These are phyloP conservation scores for Morpho deidamia DNA, from an alignment of 2,888 invertebrate genomes.

Conservation along the genomic window DNA sequence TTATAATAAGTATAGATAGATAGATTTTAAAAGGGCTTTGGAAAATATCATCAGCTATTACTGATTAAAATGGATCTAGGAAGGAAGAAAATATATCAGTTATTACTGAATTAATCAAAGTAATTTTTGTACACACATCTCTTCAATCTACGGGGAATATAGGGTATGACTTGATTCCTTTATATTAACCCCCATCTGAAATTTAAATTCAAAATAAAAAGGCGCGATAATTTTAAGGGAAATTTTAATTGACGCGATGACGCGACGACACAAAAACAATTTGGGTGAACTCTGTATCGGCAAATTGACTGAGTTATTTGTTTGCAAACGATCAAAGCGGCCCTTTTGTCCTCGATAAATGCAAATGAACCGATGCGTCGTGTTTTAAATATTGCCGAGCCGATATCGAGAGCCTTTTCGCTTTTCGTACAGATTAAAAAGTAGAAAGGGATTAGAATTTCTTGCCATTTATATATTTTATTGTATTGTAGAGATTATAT, in stretches of 20 bases:
- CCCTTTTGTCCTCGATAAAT: constrained; percentile 15
- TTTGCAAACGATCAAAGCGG: constrained; percentile 27
- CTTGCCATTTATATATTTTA: too few species aligned
- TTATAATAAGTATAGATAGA: too few species aligned
- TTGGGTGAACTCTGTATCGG: constrained; percentile 33
- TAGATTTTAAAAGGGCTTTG: too few species aligned
- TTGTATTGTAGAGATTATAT: too few species aligned
- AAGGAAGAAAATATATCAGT: too few species aligned
- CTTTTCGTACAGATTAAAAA: too few species aligned
- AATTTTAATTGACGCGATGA: constrained; percentile 53
- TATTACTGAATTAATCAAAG: too few species aligned
- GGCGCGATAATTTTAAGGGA: constrained; percentile 31
- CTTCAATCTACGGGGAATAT: too few species aligned
- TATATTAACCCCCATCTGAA: not conserved
- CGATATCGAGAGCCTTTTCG: not conserved
- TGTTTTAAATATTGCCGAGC: not conserved
- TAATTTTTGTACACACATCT: too few species aligned
- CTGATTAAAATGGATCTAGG: too few species aligned
- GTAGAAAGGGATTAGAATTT: too few species aligned
- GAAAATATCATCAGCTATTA: too few species aligned
- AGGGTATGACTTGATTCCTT: not conserved
- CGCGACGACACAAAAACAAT: constrained; percentile 40
- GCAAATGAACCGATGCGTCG: constrained; percentile 9
- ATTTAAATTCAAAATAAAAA: constrained; percentile 4
- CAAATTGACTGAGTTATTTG: constrained; percentile 55